A percentile compares a stretch with the other conserved stretches of the same genome.
These are phyloP conservation scores for Caenorhabditis wallacei DNA, from an alignment of 2,888 invertebrate species.

Conservation along the genomic window DNA sequence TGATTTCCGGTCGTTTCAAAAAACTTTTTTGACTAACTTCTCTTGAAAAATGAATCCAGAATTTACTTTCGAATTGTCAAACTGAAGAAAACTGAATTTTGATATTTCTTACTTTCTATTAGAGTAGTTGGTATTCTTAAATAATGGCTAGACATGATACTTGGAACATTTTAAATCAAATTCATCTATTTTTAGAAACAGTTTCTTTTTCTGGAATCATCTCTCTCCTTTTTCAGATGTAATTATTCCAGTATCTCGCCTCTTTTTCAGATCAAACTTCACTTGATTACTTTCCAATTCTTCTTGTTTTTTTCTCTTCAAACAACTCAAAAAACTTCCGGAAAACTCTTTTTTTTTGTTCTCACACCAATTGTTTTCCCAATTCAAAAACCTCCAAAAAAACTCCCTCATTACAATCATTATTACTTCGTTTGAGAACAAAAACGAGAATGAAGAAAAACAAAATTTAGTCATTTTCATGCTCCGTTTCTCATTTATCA, in stretches of 20 bases:
- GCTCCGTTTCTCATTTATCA: constrained; percentile 39
- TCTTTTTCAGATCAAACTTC: constrained; percentile 8
- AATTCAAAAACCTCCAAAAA: background rate
- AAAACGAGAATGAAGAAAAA: constrained; percentile 9
- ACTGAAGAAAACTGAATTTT: background rate
- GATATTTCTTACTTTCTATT: too few relatives aligned
- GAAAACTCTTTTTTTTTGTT: constrained; percentile 1
- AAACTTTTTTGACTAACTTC: background rate
- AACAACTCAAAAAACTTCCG: constrained; percentile 9
- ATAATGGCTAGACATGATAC: too few relatives aligned
- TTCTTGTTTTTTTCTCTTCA: background rate
- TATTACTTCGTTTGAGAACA: constrained; percentile 1
- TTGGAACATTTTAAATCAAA: too few relatives aligned
- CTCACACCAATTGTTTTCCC: background rate
- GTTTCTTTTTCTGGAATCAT: background rate
- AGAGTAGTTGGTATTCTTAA: too few relatives aligned
- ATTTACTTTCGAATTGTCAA: background rate
- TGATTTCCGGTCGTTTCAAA: constrained; percentile 26
- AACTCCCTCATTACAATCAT: background rate
- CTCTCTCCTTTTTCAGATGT: background rate
- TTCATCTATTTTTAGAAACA: too few relatives aligned
- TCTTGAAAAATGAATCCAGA: background rate
- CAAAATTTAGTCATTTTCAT: constrained; percentile 1
- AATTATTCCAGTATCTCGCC: constrained; percentile 16
- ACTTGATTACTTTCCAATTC: constrained; percentile 10